These are phyloP conservation scores for Pantala flavescens DNA, from an alignment of 1,140 invertebrate species.

Conservation along the genomic window DNA sequence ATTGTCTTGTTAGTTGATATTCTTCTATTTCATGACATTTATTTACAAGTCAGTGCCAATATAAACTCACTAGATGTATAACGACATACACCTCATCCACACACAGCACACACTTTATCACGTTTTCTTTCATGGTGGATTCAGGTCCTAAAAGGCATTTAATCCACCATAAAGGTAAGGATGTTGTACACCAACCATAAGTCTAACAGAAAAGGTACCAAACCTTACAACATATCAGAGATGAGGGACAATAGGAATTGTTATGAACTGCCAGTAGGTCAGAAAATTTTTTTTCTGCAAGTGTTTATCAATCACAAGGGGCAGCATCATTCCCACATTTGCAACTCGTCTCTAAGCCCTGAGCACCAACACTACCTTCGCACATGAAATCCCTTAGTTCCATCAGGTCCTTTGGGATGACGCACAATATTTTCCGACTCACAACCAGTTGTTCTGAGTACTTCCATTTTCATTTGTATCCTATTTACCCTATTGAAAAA, in stretches of 20 bases:
- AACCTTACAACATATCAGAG: not conserved
- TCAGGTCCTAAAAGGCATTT: not conserved
- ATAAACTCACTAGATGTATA: slow-evolving; percentile 1
- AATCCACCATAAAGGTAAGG: not conserved
- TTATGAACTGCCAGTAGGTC: too few relatives aligned
- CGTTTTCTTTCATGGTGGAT: not conserved
- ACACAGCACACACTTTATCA: slow-evolving; percentile 9
- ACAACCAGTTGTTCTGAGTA: slow-evolving; percentile 18
- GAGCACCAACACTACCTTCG: slow-evolving; percentile 3
- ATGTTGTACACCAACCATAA: not conserved
- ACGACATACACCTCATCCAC: not conserved
- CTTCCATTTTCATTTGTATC: slow-evolving; percentile 23
- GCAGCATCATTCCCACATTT: not conserved
- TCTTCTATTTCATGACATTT: not conserved
- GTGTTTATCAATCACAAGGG: not conserved
- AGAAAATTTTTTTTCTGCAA: too few relatives aligned
- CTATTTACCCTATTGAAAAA: slow-evolving; percentile 22
- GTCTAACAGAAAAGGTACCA: not conserved
- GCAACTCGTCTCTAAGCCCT: not conserved
- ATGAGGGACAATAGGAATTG: not conserved
- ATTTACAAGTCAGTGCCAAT: not conserved
- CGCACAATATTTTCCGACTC: slow-evolving; percentile 36
- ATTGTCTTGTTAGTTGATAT: not conserved
- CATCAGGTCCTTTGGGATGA: slow-evolving; percentile 45
- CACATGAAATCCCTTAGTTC: slow-evolving; percentile 40